A percentile compares a stretch with the other conserved stretches of the same genome.
phyloP scores from a whole-genome alignment of 2,888 invertebrate species.

The Limnephilus rhombicus region DNA sequence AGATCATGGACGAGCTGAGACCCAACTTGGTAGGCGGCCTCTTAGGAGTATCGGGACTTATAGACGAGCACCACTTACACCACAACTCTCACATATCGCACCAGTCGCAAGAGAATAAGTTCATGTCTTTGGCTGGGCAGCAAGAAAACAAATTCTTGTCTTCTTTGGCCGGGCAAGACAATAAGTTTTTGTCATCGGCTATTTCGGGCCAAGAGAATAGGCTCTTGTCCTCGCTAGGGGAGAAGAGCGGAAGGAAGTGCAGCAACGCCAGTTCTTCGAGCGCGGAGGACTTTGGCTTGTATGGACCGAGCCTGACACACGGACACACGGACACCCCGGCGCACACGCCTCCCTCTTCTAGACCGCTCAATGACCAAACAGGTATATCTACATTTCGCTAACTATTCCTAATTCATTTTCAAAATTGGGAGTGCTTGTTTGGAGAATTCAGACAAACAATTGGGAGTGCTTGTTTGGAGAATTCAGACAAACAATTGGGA shows the following conservation, averaged over 20 bases:
- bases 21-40: slow-evolving; percentile 89
- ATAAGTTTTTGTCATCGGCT: slow-evolving; percentile 73
- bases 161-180: slow-evolving; percentile 74
- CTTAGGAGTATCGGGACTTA: slow-evolving; percentile 86
- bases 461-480: too few species aligned
- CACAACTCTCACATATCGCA: slow-evolving; percentile 73
- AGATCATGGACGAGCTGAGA: slow-evolving; percentile 92
- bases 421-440: too few species aligned
- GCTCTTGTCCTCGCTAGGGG: slow-evolving; percentile 68
- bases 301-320: slow-evolving; percentile 73
- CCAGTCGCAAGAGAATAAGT: slow-evolving; percentile 73
- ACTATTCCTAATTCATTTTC: too few species aligned
- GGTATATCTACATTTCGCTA: slow-evolving; percentile 70
- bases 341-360: slow-evolving; percentile 81
- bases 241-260: slow-evolving; percentile 83
- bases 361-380: slow-evolving; percentile 79
- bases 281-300: slow-evolving; percentile 93
- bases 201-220: slow-evolving; percentile 64
- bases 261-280: slow-evolving; percentile 87
- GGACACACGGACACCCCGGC: slow-evolving; percentile 82
- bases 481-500: too few species aligned
- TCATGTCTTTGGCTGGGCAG: slow-evolving; percentile 71
- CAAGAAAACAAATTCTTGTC: slow-evolving; percentile 78
- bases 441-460: too few species aligned
- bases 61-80: slow-evolving; percentile 87